Percentiles rank a stretch among this genome's conserved stretches.
Conservation (phyloP, 1,140 invertebrate genomes). For the Apolygus lucorum region DNA sequence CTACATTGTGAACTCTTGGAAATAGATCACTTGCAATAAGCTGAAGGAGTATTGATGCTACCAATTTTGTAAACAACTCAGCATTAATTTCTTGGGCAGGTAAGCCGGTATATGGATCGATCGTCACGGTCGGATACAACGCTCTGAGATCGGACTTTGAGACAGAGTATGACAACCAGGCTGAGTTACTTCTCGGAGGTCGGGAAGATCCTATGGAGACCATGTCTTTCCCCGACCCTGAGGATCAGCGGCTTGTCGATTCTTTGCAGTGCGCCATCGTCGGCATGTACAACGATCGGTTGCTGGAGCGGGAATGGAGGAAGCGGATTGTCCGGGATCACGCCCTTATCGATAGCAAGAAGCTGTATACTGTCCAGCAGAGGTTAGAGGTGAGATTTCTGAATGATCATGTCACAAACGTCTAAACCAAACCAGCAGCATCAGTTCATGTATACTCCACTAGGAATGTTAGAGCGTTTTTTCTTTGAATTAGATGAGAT, state of each 20-base stretch:
- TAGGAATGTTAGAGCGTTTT: too few relatives aligned
- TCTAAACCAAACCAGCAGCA: too few relatives aligned
- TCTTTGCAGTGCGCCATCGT: not conserved
- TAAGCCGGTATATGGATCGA: not conserved
- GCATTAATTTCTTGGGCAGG: not conserved
- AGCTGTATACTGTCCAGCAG: slow-evolving; percentile 50
- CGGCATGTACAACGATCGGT: slow-evolving; percentile 51
- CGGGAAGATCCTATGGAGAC: not conserved
- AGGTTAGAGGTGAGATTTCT: slow-evolving; percentile 55
- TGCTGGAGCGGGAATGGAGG: slow-evolving; percentile 60
- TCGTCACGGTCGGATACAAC: slow-evolving; percentile 61
- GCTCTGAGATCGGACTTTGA: slow-evolving; percentile 80
- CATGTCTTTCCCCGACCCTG: not conserved
- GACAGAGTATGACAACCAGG: slow-evolving; percentile 70
- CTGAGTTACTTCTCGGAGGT: slow-evolving; percentile 55
- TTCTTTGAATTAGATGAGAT: too few relatives aligned
- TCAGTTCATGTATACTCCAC: too few relatives aligned
- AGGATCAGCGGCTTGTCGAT: not conserved
- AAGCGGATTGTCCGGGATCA: slow-evolving; percentile 65
- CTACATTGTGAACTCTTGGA: not conserved
- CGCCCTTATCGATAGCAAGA: slow-evolving; percentile 66
- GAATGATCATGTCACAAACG: too few relatives aligned
- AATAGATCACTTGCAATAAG: not conserved
- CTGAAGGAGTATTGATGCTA: not conserved
- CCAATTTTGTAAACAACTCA: not conserved